Conservation (phyloP, 2,888 invertebrate genomes). For the Zaprionus obscuricornis region DNA sequence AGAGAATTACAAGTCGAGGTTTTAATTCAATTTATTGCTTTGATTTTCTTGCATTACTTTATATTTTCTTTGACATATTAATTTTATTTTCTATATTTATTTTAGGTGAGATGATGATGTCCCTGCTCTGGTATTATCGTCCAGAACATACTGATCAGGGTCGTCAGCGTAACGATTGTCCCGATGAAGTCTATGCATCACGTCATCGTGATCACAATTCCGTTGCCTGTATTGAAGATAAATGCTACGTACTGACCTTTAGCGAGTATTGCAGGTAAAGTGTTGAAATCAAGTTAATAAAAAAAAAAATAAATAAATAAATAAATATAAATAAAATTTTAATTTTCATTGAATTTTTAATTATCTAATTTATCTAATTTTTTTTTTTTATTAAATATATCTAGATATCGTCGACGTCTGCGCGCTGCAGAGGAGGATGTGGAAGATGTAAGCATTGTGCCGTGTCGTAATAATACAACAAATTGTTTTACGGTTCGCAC, state of each 20-base stretch:
- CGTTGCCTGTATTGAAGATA: slow-evolving; percentile 98
- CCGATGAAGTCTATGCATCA: slow-evolving; percentile 97
- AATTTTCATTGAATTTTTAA: no score
- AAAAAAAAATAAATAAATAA: not conserved
- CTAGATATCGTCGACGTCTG: slow-evolving; percentile 92
- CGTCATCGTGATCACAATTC: slow-evolving; percentile 97
- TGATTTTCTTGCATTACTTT: no score
- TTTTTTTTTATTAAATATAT: not conserved
- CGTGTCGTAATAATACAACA: slow-evolving; percentile 85
- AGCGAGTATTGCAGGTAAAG: slow-evolving; percentile 99
- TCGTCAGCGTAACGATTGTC: slow-evolving; percentile 90
- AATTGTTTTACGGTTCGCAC: slow-evolving; percentile 85
- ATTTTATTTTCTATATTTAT: not conserved
- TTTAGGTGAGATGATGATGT: slow-evolving; percentile 98
- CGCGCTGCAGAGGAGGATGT: slow-evolving; percentile 91
- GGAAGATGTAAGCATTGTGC: slow-evolving; percentile 89
- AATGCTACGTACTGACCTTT: slow-evolving; percentile 97
- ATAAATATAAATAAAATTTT: not conserved
- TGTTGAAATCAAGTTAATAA: no score
- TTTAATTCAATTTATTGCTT: no score
- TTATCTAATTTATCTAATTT: not conserved
- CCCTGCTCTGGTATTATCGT: slow-evolving; percentile 97
- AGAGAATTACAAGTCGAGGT: no score
- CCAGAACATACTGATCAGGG: slow-evolving; percentile 98
- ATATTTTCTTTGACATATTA: no score